Evolutionary conservation across 2,113 vertebrate species (phyloP).

Genomic region (Bungarus multicinctus): DNA sequence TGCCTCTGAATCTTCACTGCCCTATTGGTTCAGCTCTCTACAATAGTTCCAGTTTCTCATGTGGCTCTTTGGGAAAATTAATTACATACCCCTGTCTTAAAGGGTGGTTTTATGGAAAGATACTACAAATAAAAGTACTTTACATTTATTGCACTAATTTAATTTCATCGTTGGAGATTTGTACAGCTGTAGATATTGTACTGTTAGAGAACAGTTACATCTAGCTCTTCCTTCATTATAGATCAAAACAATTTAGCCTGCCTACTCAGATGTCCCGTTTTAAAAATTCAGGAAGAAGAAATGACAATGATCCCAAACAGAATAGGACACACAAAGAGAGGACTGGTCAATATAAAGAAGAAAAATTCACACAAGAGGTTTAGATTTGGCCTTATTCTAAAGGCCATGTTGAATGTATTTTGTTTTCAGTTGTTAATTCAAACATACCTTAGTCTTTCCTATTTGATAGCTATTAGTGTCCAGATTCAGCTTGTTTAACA

Average conservation of each 20-base stretch:
- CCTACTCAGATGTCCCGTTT: neutral
- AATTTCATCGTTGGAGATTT: neutral
- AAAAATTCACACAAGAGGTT: neutral
- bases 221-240: neutral
- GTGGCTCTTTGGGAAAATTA: too few relatives aligned
- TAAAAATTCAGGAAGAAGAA: neutral
- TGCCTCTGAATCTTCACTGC: too few relatives aligned
- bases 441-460: constrained; percentile 89
- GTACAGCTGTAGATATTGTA: neutral
- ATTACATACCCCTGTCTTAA: neutral
- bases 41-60: too few relatives aligned
- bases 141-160: neutral
- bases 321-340: neutral
- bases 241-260: neutral
- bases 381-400: neutral
- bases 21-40: too few relatives aligned
- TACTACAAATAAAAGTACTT: neutral
- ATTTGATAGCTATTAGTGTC: constrained; percentile 89
- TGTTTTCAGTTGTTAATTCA: neutral
- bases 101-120: neutral
- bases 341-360: neutral
- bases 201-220: neutral
- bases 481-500: constrained; percentile 80
- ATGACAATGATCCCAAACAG: neutral
- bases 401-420: neutral